Base-by-base conservation (phyloP, 2,113 vertebrate genomes). In the Epinephelus cyanopodus region DNA sequence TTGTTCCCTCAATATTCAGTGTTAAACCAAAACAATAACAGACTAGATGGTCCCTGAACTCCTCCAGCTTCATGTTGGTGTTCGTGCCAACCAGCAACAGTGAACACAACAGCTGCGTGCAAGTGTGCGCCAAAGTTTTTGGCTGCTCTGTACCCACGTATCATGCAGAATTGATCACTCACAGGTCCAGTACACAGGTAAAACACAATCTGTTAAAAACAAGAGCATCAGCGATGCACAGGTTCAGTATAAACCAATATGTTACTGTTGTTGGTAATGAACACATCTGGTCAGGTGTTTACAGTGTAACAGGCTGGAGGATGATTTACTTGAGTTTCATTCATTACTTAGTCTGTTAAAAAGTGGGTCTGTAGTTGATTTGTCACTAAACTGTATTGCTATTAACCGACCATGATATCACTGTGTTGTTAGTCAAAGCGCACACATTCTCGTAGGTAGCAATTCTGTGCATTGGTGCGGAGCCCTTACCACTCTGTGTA, bases 321-420 rank as follows among this genome's bases (percentile, higher is more conserved):
- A 50, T 60, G 64, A 68, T 58, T 62, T n/a, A n/a, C n/a, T n/a
- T 23, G 63, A 60, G 21, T 48, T 74, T 52, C 65, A 15, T 56
- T 61, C n/a, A 37, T 37, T 7, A 37, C 33, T 37, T 37, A 29
- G 3, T 50, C 39, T 67, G 53, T 58, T 64, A 1, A 39, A 68
- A 68, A 67, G 14, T 39, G 27, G 64, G 25, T n/a, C n/a, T 37
- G 53, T 23, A 11, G 29, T 48, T 68, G 53, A 77, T 67, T 69
- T 67, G 29, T 39, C 29, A 52, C 65, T 13, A 42, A 53, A 61
- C 65, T 53, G 48, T 18, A 13, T 18, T 2, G 15, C 21, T 52
- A 45, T 2, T 18, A 14, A 13, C 18, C 1, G 1, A 58, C 53
- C 27, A n/a, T 17, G n/a, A 63, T 56, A 54, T 54, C 11, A 33